phyloP scores from a whole-genome alignment of 2,888 invertebrate species.

The Rhogogaster chlorosoma region DNA sequence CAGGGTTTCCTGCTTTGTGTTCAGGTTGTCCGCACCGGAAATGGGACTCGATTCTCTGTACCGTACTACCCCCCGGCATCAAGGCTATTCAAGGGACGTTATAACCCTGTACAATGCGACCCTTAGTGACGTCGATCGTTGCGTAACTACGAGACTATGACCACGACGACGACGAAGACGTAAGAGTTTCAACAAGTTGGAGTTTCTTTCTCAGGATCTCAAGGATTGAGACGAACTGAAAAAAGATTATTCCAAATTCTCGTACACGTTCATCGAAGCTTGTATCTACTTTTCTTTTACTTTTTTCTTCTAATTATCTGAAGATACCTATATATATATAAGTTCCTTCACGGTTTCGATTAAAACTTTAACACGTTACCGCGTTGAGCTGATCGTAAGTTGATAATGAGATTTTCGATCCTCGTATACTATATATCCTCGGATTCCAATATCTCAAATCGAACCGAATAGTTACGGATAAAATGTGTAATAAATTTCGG shows the following conservation, averaged over 20 bases:
- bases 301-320: background rate
- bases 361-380: background rate
- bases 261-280: background rate
- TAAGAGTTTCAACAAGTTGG: constrained; percentile 17
- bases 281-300: background rate
- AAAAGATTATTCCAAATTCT: background rate
- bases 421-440: background rate
- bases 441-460: background rate
- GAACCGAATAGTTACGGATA: background rate
- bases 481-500: constrained; percentile 6
- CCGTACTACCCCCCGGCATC: background rate
- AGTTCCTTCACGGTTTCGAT: background rate
- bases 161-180: background rate
- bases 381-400: background rate
- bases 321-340: background rate
- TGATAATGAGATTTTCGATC: constrained; percentile 21
- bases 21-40: constrained; percentile 38
- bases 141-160: background rate
- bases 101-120: constrained; percentile 25
- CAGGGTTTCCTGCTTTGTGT: constrained; percentile 45
- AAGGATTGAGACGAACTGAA: background rate
- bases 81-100: constrained; percentile 13
- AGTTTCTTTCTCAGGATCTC: background rate
- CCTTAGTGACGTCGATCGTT: constrained; percentile 25
- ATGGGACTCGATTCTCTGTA: constrained; percentile 35